Evolutionary conservation across 1,140 invertebrate genomes (phyloP), one percentile per base, ranked within the genome.

Genomic region (Acromyrmex echinatior): DNA sequence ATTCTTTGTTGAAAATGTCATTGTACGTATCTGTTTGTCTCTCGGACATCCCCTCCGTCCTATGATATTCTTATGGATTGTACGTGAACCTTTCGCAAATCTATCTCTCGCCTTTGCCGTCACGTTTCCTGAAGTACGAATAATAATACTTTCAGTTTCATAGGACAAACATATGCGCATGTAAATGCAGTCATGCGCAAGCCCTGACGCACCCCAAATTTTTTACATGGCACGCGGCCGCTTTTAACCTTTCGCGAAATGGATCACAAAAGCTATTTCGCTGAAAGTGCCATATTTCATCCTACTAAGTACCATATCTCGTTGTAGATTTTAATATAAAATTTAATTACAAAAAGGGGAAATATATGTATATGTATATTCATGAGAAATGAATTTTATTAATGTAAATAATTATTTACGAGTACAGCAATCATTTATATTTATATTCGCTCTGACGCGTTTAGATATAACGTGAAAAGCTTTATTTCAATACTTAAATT

Each of bases 241-340:
- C 80, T 76, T 84, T 84, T 84, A 84, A 84, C 80, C 80, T 84
- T 84, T 84, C 39, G 70, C 58, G 80, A 84, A 76, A 84, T 76
- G 70, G 70, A 74, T 84, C 39, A 51, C 80, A 76, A 84, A 84
- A 51, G 70, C 56, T 76, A 76, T 84, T 49, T 74, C 70, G 12
- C 28, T 28, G 70, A 25, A 84, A 74, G 71, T 62, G 56, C 14
- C 25, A 74, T 62, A 84, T 76, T 84, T 84, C 14, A 84, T 84
- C n/a, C 25, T 58, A 28, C 39, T 74, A 76, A 74, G 70, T 51
- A 49, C 25, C 53, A n/a, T 49, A 53, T 45, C 39, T 80, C 49
- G 35, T 71, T 71, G 21, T 84, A 35, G 10, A 51, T 74, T 62
- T 51, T 63, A 35, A 74, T 62, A 62, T 51, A 39, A 63, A 84